Percentiles rank a stretch among this genome's conserved stretches.
These are phyloP conservation scores for Lagodon rhomboides DNA, from an alignment of 2,797 vertebrate genomes.

Conservation along the genomic window DNA sequence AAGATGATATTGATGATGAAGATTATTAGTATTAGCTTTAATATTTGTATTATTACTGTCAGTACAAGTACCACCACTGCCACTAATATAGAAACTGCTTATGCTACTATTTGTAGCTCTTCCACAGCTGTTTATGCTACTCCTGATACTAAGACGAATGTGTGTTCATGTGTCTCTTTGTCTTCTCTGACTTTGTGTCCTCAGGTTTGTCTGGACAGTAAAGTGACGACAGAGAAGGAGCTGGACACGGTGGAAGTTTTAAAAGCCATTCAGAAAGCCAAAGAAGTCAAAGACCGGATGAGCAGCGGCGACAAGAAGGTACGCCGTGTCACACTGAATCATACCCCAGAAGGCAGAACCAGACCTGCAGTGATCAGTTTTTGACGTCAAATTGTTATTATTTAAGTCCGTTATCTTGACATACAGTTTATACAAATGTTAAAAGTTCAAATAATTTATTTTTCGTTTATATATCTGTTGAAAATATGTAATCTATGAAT, in stretches of 20 bases:
- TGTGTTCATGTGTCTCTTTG: too few relatives aligned
- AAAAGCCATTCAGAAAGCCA: conserved; percentile 99
- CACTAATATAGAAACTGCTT: not conserved
- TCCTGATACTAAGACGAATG: too few relatives aligned
- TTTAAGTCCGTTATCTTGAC: not conserved
- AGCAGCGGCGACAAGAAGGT: conserved; percentile 93
- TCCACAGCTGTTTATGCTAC: not conserved
- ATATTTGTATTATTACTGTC: not conserved
- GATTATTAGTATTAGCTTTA: too few relatives aligned
- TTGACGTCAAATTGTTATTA: not conserved
- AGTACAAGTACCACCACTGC: not conserved
- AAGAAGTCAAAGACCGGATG: conserved; percentile 93
- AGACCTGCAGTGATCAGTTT: not conserved
- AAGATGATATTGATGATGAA: too few relatives aligned
- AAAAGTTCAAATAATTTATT: not conserved
- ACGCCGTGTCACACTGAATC: conserved; percentile 24
- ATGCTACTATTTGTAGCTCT: not conserved
- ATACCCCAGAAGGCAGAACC: not conserved
- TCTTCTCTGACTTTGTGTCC: not conserved
- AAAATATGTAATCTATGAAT: not conserved
- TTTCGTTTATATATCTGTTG: not conserved
- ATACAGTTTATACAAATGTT: not conserved
- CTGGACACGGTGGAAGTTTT: conserved; percentile 97
- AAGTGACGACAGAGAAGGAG: conserved; percentile 93
- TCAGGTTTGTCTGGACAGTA: conserved; percentile 93